Percentiles rank a stretch among this genome's conserved stretches.
phyloP scores from a whole-genome alignment of 1,140 invertebrate species.

The Heterodera schachtii region DNA sequence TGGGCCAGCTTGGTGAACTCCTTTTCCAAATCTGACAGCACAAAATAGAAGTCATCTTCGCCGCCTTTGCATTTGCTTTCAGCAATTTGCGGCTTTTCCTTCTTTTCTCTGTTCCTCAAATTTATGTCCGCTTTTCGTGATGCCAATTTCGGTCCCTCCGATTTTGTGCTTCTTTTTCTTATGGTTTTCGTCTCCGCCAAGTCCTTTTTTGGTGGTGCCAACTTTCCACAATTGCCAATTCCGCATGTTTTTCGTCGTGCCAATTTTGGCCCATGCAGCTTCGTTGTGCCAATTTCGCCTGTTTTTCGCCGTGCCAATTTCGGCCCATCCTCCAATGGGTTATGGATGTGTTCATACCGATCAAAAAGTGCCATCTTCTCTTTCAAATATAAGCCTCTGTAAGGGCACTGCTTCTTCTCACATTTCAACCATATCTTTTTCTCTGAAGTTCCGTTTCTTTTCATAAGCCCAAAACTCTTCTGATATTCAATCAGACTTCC shows the following conservation, averaged over 20 bases:
- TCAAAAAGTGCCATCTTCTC: not conserved
- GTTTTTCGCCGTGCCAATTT: not conserved
- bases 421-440: not conserved
- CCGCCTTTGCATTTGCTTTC: no score
- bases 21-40: not conserved
- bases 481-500: not conserved
- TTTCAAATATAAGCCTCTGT: not conserved
- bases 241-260: not conserved
- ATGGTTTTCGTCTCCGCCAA: not conserved
- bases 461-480: not conserved
- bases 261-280: not conserved
- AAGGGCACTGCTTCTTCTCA: not conserved
- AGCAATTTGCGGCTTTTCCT: not conserved
- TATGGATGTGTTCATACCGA: not conserved
- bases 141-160: not conserved
- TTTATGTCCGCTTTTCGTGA: not conserved
- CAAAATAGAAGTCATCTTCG: not conserved
- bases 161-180: not conserved
- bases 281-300: not conserved
- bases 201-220: not conserved
- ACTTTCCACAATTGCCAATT: not conserved
- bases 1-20: no score
- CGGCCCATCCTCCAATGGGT: no score
- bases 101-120: not conserved
- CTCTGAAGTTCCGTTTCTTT: not conserved